Base-by-base conservation (phyloP, 2,113 vertebrate species). In the Mustela nigripes region DNA sequence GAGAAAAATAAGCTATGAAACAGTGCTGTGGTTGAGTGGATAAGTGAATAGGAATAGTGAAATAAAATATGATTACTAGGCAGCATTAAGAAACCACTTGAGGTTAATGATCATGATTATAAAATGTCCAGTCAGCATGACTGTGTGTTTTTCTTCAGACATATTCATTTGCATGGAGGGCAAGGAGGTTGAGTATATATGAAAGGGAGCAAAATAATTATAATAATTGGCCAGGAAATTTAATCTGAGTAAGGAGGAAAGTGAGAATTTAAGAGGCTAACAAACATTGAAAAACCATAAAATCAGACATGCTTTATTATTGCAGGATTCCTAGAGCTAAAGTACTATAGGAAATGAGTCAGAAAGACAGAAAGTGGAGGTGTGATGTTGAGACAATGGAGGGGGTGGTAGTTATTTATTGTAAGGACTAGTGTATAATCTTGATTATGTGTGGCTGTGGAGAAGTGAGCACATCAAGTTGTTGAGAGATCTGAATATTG, bases 51-150 rank as follows among this genome's bases (percentile, higher is more conserved):
- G 15, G 42, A 78, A 60, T 60, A 92, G 5, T 24, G 94, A 92
- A 92, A 95, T 87, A 33, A 96, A 93, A 42, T 95, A 86, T 97
- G 85, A 93, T 89, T 74, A 82, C 60, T 74, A 48, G 86, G 19
- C 21, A 67, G 22, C 92, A 94, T 69, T 97, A 95, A 80, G 33
- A 69, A 95, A 92, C 36, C 45, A 89, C 92, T 94, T 95, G 42
- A 86, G 63, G 45, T 56, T 96, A 92, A 97, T 94, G 73, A 63
- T 87, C 48, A 95, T 82, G 73, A 92, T 86, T 95, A 74, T 56
- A 74, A 95, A 95, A 36, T 50, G 39, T 11, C 82, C 60, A 96
- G 60, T 96, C 92, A 97, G 94, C 83, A 73, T 48, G 12, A 86
- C 28, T 92, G 22, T 94, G 26, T 93, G 36, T 79, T 96, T 94